These are phyloP conservation scores for Anguilla anguilla DNA, from an alignment of 2,797 vertebrate species.

Conservation along the genomic window DNA sequence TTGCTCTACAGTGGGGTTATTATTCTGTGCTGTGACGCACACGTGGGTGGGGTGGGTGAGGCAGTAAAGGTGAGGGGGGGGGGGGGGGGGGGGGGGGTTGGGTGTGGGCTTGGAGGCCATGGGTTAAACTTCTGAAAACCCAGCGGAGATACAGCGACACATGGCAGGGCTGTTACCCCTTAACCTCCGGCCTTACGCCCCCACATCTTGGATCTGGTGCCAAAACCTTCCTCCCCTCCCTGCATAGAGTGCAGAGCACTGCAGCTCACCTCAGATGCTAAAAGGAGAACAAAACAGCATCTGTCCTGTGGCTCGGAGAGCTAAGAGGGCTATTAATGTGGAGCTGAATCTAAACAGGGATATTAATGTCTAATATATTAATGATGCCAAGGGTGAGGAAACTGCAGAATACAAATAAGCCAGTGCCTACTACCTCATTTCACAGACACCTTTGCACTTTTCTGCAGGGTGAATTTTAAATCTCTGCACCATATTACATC, in stretches of 20 bases:
- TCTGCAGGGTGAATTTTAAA: not conserved
- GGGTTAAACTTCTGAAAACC: not conserved
- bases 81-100: not conserved
- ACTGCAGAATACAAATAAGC: slow-evolving; percentile 10
- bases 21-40: not conserved
- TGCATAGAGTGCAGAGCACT: not conserved
- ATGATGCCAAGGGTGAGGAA: not conserved
- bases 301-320: not conserved
- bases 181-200: not conserved
- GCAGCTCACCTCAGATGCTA: not conserved
- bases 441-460: not conserved
- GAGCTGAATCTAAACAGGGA: slow-evolving; percentile 2
- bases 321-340: not conserved
- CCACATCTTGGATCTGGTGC: not conserved
- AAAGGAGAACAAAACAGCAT: not conserved
- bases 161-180: not conserved
- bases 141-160: not conserved
- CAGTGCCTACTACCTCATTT: not conserved
- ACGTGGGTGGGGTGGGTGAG: not conserved
- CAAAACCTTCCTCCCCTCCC: not conserved
- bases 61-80: not conserved
- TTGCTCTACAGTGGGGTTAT: slow-evolving; percentile 42
- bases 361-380: slow-evolving; percentile 24
- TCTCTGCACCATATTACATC: not conserved
- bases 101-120: not conserved